Evolutionary conservation across 2,797 vertebrate genomes (phyloP).

Genomic region (Neosilurus hyrtlii): DNA sequence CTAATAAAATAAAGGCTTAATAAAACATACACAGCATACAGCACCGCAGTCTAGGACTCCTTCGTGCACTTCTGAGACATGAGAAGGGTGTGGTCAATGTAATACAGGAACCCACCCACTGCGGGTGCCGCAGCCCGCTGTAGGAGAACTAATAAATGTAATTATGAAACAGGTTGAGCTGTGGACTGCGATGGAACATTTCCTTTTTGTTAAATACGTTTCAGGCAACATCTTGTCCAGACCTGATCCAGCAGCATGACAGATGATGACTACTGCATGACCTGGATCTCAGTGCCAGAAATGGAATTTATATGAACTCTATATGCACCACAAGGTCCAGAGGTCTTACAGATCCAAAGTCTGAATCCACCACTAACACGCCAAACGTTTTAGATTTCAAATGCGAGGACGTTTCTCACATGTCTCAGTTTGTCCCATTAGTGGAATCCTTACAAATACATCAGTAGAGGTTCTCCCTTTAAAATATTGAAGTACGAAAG

Average conservation of each 20-base stretch:
- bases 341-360: background rate
- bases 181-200: background rate
- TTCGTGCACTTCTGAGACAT: background rate
- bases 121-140: background rate
- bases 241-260: background rate
- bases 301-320: background rate
- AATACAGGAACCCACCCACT: background rate
- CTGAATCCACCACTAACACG: background rate
- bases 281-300: background rate
- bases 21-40: background rate
- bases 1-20: background rate
- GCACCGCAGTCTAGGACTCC: background rate
- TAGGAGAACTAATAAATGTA: constrained; percentile 3
- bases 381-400: background rate
- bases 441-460: background rate
- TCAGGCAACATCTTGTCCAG: background rate
- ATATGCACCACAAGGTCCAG: background rate
- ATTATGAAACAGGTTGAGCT: constrained; percentile 20
- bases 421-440: background rate
- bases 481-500: background rate
- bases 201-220: background rate
- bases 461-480: background rate
- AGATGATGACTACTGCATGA: background rate
- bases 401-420: background rate
- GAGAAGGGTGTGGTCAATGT: background rate